A percentile compares a stretch with the other conserved stretches of the same genome.
Conservation (phyloP, 1,140 invertebrate genomes). For the Dreissena rostriformis region DNA sequence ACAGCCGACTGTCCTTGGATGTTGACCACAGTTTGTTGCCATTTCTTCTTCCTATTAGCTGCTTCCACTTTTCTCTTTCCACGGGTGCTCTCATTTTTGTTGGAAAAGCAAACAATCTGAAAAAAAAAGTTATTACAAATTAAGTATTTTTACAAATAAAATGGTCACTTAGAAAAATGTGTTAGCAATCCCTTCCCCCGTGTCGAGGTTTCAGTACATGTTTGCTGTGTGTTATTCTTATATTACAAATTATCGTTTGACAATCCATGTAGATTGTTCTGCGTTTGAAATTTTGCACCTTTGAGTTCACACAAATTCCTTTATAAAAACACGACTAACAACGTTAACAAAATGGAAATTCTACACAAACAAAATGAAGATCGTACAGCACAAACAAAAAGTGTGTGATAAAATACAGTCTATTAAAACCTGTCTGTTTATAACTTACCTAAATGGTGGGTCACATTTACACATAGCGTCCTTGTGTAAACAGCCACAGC, state of each 20-base stretch:
- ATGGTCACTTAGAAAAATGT: background rate
- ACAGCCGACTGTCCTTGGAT: slow-evolving; percentile 22
- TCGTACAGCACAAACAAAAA: background rate
- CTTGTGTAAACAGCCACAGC: slow-evolving; percentile 29
- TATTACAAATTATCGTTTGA: background rate
- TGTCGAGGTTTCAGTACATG: background rate
- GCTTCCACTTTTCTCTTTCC: slow-evolving; percentile 32
- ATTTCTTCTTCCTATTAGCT: background rate
- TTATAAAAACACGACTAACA: too few species aligned
- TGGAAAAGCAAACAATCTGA: slow-evolving; percentile 42
- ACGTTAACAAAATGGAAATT: background rate
- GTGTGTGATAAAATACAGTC: background rate
- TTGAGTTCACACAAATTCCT: background rate
- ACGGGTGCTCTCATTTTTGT: background rate
- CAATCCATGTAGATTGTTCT: background rate
- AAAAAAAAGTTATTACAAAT: slow-evolving; percentile 1
- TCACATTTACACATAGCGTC: slow-evolving; percentile 15
- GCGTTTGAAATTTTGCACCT: background rate
- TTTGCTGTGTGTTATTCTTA: too few species aligned
- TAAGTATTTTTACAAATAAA: background rate
- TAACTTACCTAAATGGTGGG: slow-evolving; percentile 38
- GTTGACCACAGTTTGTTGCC: slow-evolving; percentile 38
- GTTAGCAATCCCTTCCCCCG: background rate
- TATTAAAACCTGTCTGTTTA: background rate
- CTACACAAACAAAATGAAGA: background rate